A percentile compares a stretch with the other conserved stretches of the same genome.
phyloP scores from a whole-genome alignment of 1,140 invertebrate species.

The Lepidostoma basale region DNA sequence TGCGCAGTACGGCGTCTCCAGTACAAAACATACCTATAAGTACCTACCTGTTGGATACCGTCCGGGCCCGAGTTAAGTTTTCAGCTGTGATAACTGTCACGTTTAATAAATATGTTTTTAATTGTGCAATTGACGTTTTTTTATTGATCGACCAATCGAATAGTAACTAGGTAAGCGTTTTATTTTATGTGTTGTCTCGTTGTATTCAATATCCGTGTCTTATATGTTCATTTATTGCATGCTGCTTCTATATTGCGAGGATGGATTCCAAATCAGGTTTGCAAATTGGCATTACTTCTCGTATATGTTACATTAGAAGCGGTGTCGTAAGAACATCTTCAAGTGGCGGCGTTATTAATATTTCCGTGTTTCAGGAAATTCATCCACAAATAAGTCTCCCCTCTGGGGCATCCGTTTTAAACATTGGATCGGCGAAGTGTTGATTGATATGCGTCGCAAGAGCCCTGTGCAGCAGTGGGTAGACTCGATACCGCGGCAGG shows the following conservation, averaged over 20 bases:
- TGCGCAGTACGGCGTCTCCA: too few relatives aligned
- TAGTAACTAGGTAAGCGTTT: conserved; percentile 24
- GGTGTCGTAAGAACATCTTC: neutral
- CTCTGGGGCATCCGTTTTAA: conserved; percentile 57
- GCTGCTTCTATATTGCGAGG: conserved; percentile 34
- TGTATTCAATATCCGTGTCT: conserved; percentile 30
- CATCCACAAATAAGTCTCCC: conserved; percentile 17
- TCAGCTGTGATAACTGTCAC: conserved; percentile 29
- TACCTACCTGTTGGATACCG: conserved; percentile 21
- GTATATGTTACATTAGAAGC: too few relatives aligned
- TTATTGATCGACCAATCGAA: conserved; percentile 12
- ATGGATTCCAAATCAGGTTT: conserved; percentile 44
- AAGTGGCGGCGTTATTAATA: neutral
- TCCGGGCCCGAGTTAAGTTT: neutral
- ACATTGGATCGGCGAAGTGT: conserved; percentile 57
- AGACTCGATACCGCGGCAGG: conserved; percentile 55
- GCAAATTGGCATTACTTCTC: conserved; percentile 21
- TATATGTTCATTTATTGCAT: conserved; percentile 38
- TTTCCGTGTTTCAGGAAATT: conserved; percentile 5
- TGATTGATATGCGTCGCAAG: conserved; percentile 60
- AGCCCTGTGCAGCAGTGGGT: conserved; percentile 61
- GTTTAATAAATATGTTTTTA: conserved; percentile 31
- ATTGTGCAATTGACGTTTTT: conserved; percentile 16
- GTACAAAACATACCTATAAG: conserved; percentile 10
- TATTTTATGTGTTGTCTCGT: conserved; percentile 30